phyloP scores from a whole-genome alignment of 2,888 invertebrate genomes.

The Ophonus ardosiacus region DNA sequence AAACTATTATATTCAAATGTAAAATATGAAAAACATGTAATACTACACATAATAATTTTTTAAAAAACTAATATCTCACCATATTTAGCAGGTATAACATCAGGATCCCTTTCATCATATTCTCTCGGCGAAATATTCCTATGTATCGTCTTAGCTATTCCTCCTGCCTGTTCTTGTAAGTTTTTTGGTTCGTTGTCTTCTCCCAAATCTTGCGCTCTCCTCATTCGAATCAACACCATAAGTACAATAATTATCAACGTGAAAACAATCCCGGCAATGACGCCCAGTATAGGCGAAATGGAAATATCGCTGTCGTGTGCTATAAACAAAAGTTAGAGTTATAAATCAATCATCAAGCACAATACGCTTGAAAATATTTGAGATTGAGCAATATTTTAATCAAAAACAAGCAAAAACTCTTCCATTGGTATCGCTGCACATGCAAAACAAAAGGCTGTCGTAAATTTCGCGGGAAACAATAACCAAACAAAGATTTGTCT shows the following conservation, averaged over 20 bases:
- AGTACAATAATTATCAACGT: constrained; percentile 78
- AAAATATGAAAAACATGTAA: no score
- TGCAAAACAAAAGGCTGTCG: constrained; percentile 34
- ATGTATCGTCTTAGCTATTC: constrained; percentile 72
- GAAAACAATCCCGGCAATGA: constrained; percentile 77
- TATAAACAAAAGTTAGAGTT: constrained; percentile 70
- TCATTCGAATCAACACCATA: constrained; percentile 76
- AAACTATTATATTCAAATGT: no score
- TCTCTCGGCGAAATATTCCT: constrained; percentile 74
- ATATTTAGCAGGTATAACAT: constrained; percentile 86
- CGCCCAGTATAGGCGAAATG: constrained; percentile 78
- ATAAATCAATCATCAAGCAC: constrained; percentile 20
- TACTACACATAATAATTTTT: no score
- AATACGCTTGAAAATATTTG: constrained; percentile 35
- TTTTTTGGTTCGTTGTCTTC: constrained; percentile 74
- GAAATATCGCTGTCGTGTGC: constrained; percentile 79
- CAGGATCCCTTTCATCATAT: constrained; percentile 83
- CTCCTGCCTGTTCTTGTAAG: constrained; percentile 73
- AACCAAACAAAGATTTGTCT: constrained; percentile 59
- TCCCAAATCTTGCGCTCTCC: constrained; percentile 72
- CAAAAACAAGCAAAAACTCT: constrained; percentile 8
- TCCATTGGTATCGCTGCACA: constrained; percentile 44
- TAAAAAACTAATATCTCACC: constrained; percentile 75
- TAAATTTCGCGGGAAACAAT: constrained; percentile 49
- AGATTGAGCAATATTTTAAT: constrained; percentile 38